Percentiles rank a stretch among this genome's conserved stretches.
Conservation (phyloP, 2,888 invertebrate species). For the Cerastis rubricosa region DNA sequence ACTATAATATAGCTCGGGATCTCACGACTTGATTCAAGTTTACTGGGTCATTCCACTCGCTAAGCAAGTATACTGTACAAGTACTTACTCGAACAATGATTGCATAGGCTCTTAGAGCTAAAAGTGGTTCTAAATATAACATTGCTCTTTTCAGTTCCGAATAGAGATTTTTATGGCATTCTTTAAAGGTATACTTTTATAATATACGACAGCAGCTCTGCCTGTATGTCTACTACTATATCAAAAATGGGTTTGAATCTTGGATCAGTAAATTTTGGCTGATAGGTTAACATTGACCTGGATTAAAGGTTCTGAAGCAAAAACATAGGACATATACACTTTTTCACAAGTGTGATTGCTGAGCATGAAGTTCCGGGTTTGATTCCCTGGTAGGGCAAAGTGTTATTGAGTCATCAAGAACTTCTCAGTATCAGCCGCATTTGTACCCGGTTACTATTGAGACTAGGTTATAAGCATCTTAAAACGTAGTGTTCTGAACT, state of each 20-base stretch:
- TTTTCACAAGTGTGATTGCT: neutral
- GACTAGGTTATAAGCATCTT: too few species aligned
- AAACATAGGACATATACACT: neutral
- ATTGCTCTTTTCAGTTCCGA: neutral
- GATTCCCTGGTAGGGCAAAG: neutral
- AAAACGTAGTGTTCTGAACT: neutral
- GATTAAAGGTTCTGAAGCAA: neutral
- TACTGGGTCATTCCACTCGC: slow-evolving; percentile 72
- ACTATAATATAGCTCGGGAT: slow-evolving; percentile 54
- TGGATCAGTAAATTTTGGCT: neutral
- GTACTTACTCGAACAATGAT: slow-evolving; percentile 44
- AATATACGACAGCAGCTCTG: neutral
- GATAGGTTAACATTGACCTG: too few species aligned
- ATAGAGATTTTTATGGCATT: neutral
- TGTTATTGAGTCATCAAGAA: neutral
- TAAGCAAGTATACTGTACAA: slow-evolving; percentile 43
- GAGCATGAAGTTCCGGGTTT: neutral
- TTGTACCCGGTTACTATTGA: too few species aligned
- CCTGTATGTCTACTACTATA: neutral
- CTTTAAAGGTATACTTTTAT: neutral
- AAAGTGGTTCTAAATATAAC: slow-evolving; percentile 22
- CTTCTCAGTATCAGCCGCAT: neutral
- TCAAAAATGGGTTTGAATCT: neutral
- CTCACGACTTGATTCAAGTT: slow-evolving; percentile 69
- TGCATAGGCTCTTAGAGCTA: slow-evolving; percentile 27